phyloP scores from a whole-genome alignment of 2,113 vertebrate genomes.

The Pitta sordida region DNA sequence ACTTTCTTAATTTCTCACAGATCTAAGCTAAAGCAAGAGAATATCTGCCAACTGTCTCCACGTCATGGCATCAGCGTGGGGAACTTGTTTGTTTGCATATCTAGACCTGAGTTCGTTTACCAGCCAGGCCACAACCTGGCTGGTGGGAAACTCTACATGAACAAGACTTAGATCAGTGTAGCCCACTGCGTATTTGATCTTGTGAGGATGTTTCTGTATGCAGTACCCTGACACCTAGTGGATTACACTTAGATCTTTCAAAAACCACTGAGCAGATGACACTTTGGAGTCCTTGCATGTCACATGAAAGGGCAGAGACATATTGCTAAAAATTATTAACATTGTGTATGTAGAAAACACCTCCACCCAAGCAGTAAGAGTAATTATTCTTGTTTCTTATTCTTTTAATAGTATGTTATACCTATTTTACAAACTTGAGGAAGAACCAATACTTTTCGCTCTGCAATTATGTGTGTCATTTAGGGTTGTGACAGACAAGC shows the following conservation, averaged over 20 bases:
- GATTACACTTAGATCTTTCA: not conserved
- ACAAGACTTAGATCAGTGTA: not conserved
- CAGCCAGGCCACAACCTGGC: not conserved
- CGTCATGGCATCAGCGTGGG: rapidly evolving
- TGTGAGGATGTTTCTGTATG: not conserved
- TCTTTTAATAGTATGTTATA: not conserved
- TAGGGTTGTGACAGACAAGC: not conserved
- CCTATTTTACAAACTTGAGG: not conserved
- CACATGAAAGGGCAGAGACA: not conserved
- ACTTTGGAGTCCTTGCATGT: not conserved
- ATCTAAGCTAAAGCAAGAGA: not conserved
- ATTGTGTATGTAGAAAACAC: not conserved
- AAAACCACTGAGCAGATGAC: not conserved
- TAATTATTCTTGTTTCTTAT: not conserved
- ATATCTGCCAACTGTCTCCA: not conserved
- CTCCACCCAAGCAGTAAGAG: not conserved
- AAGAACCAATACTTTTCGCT: not conserved
- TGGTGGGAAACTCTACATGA: not conserved
- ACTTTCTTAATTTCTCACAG: not conserved
- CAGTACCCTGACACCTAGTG: constrained; percentile 48
- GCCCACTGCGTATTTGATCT: not conserved
- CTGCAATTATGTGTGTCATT: not conserved
- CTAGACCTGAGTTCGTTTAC: not conserved
- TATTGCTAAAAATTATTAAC: not conserved
- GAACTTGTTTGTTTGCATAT: not conserved